Evolutionary conservation across 2,888 invertebrate genomes (phyloP).

Genomic region (Drosophila infuscata): DNA sequence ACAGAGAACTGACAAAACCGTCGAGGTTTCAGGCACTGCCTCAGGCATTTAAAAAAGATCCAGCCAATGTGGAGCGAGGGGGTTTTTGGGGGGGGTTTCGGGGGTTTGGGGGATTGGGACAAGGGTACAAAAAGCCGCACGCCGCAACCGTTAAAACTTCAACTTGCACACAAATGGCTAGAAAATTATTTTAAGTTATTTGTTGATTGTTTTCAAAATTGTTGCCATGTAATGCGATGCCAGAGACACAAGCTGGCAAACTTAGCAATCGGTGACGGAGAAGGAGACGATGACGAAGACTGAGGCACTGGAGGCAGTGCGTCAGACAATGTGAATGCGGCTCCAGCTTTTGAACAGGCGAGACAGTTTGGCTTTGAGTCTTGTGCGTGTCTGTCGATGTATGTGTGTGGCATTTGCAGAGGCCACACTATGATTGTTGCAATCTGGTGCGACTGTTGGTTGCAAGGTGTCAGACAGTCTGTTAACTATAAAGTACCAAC

Average conservation of each 20-base stretch:
- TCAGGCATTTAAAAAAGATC: conserved; percentile 52
- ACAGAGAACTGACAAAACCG: conserved; percentile 61
- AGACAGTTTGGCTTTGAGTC: conserved; percentile 57
- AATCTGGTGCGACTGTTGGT: conserved; percentile 30
- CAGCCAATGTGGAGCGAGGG: conserved; percentile 35
- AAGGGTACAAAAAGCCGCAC: conserved; percentile 53
- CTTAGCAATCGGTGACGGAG: background rate
- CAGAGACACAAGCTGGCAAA: conserved; percentile 20
- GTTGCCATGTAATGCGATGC: conserved; percentile 73
- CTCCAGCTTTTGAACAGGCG: conserved; percentile 57
- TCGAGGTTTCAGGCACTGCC: conserved; percentile 50
- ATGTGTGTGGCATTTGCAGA: conserved; percentile 41
- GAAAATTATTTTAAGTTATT: conserved; percentile 75
- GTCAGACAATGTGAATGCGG: conserved; percentile 60
- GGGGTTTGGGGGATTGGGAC: background rate
- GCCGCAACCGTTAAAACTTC: conserved; percentile 70
- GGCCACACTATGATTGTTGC: conserved; percentile 30
- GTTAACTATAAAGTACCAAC: conserved; percentile 30
- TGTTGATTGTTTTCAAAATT: conserved; percentile 74
- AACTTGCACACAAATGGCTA: conserved; percentile 70
- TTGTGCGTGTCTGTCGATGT: conserved; percentile 22
- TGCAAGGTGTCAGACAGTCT: conserved; percentile 52
- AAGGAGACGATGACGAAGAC: conserved; percentile 4
- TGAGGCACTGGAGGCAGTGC: conserved; percentile 40
- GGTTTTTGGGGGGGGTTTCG: conserved; percentile 11